Conservation (phyloP, 2,797 vertebrate species). For the Eospalax fontanierii region DNA sequence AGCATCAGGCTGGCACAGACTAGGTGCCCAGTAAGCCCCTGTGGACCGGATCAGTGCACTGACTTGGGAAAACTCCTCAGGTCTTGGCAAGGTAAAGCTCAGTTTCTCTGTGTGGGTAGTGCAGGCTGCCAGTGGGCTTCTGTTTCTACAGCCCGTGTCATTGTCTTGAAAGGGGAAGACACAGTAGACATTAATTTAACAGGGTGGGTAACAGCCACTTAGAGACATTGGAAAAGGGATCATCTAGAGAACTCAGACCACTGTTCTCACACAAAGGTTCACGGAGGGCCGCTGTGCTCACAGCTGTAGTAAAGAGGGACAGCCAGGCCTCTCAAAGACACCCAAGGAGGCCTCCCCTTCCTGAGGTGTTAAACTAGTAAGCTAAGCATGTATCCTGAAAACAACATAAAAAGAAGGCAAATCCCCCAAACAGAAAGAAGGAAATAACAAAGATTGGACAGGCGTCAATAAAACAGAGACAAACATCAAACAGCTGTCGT, state of each 20-base stretch:
- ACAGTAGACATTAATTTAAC: not conserved
- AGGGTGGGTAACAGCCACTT: rapidly evolving
- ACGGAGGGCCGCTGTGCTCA: not conserved
- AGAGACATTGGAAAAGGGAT: not conserved
- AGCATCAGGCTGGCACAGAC: not conserved
- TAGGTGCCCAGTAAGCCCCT: not conserved
- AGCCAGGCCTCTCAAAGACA: rapidly evolving
- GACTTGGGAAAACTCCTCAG: not conserved
- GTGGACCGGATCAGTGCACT: not conserved
- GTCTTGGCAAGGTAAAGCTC: not conserved
- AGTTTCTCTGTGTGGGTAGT: not conserved
- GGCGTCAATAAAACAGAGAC: not conserved
- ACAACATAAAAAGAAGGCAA: not conserved
- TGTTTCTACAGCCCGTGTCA: not conserved
- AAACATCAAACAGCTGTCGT: not conserved
- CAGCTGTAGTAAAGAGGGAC: not conserved
- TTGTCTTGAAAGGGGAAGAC: not conserved
- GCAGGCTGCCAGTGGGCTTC: not conserved
- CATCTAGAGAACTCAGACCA: not conserved
- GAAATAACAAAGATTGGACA: not conserved
- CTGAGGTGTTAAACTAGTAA: not conserved
- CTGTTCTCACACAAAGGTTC: rapidly evolving
- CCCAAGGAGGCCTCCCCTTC: not conserved
- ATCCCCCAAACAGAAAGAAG: not conserved
- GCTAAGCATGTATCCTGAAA: not conserved